Evolutionary conservation across 2,113 vertebrate species (phyloP).

Genomic region (Nettapus auritus): DNA sequence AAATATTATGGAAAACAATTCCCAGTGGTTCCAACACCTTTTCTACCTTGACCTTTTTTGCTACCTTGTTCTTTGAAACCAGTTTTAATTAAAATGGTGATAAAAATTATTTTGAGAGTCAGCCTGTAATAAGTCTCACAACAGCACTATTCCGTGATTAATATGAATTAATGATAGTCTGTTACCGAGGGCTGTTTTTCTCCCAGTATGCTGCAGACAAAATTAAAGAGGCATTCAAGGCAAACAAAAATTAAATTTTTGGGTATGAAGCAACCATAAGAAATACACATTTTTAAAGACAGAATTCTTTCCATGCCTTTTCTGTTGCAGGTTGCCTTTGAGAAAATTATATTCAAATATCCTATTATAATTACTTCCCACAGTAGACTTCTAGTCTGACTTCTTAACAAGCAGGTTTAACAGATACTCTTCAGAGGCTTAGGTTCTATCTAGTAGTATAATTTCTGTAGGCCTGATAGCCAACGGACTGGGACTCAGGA

Average conservation of each 20-base stretch:
- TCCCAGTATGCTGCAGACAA: background rate
- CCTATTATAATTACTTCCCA: background rate
- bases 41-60: background rate
- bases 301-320: background rate
- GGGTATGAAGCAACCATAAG: background rate
- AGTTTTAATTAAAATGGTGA: constrained; percentile 15
- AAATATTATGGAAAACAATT: background rate
- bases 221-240: background rate
- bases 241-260: constrained; percentile 6
- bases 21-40: background rate
- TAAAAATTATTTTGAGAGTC: background rate
- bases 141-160: background rate
- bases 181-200: background rate
- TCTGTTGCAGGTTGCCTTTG: background rate
- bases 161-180: background rate
- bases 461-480: background rate
- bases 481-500: background rate
- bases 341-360: background rate
- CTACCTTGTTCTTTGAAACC: background rate
- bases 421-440: background rate
- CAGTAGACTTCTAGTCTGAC: background rate
- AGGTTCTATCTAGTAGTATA: background rate
- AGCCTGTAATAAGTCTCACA: background rate
- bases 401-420: constrained; percentile 5
- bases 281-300: background rate